Evolutionary conservation across 2,888 invertebrate species (phyloP), one percentile per base, ranked within the genome.

Genomic region (Temnothorax ravouxi): DNA sequence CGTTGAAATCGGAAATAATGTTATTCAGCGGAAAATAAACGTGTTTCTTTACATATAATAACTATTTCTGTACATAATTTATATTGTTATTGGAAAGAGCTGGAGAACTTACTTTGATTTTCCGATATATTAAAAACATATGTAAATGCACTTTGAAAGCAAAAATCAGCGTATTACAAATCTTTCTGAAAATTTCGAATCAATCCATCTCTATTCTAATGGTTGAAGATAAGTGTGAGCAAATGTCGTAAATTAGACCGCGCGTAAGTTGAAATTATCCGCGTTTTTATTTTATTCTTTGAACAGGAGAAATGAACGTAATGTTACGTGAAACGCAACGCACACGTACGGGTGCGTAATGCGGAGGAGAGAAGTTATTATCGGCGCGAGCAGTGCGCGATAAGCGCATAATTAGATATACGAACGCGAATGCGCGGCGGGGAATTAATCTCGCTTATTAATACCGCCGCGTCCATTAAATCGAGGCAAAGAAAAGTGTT

Each of bases 361-460:
- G 87, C 82, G 72, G 75, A 80, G 47, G 71, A 52, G 87, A 85
- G 66, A 75, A 76, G 80, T 83, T 77, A 84, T 88, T 87, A 88
- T 88, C 71, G 50, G 71, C 47, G 56, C 44, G 79, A 44, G 54
- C 54, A 67, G 66, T n/a, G 76, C 52, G 21, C 59, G 88, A 89
- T 88, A 89, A 90, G 83, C 84, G 87, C 86, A 84, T 87, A 89
- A 89, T 90, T 90, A 88, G 88, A 88, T 88, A 89, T 84, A 85
- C 80, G 87, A 85, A 88, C 77, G 50, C 83, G 88, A 87, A 84
- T 76, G 79, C 74, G 66, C 71, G 69, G 66, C 59, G 85, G 80
- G 77, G 84, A 89, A 86, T 86, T 88, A 89, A 89, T 88, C 83
- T 80, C 61, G 84, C 83, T 88, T 85, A 89, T 87, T 86, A 89